A percentile compares a stretch with the other conserved stretches of the same genome.
phyloP scores from a whole-genome alignment of 2,113 vertebrate species.

The Bubo scandiacus region DNA sequence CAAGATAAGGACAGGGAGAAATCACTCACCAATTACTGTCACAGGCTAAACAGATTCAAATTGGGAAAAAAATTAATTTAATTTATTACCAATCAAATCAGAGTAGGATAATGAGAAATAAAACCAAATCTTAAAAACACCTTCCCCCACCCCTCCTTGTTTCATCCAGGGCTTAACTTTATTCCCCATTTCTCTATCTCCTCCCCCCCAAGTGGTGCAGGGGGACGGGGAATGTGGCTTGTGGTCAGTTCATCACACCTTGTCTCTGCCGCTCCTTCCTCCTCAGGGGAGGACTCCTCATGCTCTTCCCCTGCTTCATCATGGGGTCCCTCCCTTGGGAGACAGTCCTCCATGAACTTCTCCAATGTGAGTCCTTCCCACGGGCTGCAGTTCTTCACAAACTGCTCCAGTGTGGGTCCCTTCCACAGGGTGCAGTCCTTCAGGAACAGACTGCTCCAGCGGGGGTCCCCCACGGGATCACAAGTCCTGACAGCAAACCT shows the following conservation, averaged over 20 bases:
- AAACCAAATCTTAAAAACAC: not conserved
- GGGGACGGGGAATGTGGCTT: not conserved
- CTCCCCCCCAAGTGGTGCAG: accelerated
- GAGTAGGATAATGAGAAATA: not conserved
- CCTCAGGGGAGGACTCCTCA: not conserved
- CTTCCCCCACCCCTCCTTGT: no score
- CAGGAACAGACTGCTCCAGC: not conserved
- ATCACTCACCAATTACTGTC: not conserved
- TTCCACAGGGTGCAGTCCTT: not conserved
- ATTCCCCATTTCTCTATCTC: accelerated
- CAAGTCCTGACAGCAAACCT: not conserved
- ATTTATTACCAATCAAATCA: not conserved
- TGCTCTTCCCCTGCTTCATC: no score
- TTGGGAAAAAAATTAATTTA: not conserved
- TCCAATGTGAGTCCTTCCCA: no score
- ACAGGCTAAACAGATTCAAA: not conserved
- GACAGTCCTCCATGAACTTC: no score
- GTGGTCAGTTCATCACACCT: no score
- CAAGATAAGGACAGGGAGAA: not conserved
- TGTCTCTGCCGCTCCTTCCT: not conserved
- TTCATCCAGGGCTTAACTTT: not conserved
- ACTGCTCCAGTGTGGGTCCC: not conserved
- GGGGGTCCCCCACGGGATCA: not conserved
- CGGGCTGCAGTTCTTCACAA: not conserved
- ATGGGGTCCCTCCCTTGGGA: no score